Evolutionary conservation across 2,888 invertebrate species (phyloP), one percentile per base, ranked within the genome.

Genomic region (Julus scandinavius): DNA sequence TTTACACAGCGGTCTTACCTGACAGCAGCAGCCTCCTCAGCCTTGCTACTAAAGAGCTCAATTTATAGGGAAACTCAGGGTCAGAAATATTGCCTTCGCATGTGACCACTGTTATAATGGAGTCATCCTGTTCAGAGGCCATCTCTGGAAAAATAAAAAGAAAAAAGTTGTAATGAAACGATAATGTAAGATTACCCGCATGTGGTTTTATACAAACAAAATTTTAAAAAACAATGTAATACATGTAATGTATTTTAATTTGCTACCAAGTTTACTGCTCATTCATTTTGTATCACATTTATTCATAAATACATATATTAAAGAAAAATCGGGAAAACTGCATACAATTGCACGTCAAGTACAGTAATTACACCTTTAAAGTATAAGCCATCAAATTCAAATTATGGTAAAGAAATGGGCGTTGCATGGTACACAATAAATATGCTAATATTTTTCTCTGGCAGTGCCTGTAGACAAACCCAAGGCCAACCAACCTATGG

Each of bases 61-160:
- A 95, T 92, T 95, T 95, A 92, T 94, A 94, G 92, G 96, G 96
- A 94, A 97, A 97, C 92, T 95, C 94, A 91, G 97, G 97, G 94
- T 97, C 97, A 92, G 95, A 94, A 92, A 96, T 95, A 94, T 97
- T 96, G 91, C 97, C 97, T 94, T 97, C 96, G 94, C 97, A 97
- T 92, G 97, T 97, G 93, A 97, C 95, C 93, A 97, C 96, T 92
- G 96, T 95, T 93, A 94, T 94, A 91, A 95, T 94, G 93, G 95
- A 93, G 91, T 93, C 94, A 94, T 94, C 95, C 94, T 96, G 96
- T 94, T 96, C 95, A 94, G 95, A 96, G 95, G 96, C 96, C 96
- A 96, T 96, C 92, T 93, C 94, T 93, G 91, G 58, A 88, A 63
- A 87, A 20, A 87, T 0, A 87, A 49, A 45, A 45, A 6, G 41